Evolutionary conservation across 2,113 vertebrate genomes (phyloP).

Genomic region (Centropus bengalensis): DNA sequence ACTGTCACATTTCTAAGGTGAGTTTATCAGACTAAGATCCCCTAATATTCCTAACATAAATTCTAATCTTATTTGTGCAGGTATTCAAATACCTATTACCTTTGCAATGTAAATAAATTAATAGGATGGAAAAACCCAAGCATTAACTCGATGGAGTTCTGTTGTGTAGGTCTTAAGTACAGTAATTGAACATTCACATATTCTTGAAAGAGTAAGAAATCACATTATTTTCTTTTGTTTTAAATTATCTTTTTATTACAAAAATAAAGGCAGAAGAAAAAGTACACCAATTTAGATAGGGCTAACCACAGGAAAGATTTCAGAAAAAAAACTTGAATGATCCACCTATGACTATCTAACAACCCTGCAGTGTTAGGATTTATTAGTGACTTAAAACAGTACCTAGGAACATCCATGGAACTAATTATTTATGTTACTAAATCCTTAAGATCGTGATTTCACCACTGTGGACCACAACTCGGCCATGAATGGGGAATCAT

Average conservation of each 20-base stretch:
- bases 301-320: neutral
- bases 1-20: neutral
- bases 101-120: neutral
- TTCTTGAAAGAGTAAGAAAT: neutral
- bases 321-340: neutral
- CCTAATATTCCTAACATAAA: neutral
- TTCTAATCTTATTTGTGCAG: neutral
- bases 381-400: neutral
- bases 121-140: neutral
- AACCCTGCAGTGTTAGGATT: neutral
- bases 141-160: neutral
- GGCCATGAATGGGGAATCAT: accelerated
- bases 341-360: neutral
- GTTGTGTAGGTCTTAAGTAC: neutral
- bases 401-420: neutral
- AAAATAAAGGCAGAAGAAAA: neutral
- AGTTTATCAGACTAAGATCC: neutral
- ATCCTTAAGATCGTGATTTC: neutral
- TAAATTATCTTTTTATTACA: neutral
- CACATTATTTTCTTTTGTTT: neutral
- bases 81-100: neutral
- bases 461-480: neutral
- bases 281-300: neutral
- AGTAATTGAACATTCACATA: neutral
- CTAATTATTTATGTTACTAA: neutral